Percentiles rank a stretch among this genome's conserved stretches.
phyloP scores from a whole-genome alignment of 2,113 vertebrate species.

The Lepisosteus osseus region DNA sequence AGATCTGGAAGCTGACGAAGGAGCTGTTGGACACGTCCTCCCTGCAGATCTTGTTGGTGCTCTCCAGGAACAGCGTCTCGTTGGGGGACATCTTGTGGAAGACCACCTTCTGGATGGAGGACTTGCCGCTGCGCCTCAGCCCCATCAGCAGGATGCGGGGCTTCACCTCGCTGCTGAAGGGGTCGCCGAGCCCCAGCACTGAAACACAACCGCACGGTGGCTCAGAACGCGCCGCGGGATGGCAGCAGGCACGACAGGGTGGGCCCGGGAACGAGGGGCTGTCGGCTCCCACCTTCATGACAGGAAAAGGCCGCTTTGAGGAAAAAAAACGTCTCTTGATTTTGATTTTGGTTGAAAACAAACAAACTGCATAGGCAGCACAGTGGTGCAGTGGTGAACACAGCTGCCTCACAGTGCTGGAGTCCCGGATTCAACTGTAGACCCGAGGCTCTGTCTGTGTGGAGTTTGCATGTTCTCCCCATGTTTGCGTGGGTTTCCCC shows the following conservation, averaged over 20 bases:
- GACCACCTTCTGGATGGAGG: slow-evolving; percentile 93
- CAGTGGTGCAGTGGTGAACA: too few species aligned
- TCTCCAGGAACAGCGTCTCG: slow-evolving; percentile 88
- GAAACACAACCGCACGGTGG: slow-evolving; percentile 29
- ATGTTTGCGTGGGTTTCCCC: too few species aligned
- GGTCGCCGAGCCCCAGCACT: slow-evolving; percentile 83
- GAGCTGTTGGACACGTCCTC: slow-evolving; percentile 91
- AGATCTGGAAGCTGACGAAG: slow-evolving; percentile 93
- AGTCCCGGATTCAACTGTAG: too few species aligned
- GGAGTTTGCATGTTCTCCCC: too few species aligned
- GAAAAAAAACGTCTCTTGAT: too few species aligned
- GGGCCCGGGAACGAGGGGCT: too few species aligned
- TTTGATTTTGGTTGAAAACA: too few species aligned
- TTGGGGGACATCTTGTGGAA: slow-evolving; percentile 95
- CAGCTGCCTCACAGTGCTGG: too few species aligned
- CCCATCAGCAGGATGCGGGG: slow-evolving; percentile 94
- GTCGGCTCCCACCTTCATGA: too few species aligned
- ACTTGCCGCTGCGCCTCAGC: slow-evolving; percentile 86
- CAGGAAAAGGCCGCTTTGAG: too few species aligned
- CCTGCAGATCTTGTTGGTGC: slow-evolving; percentile 89
- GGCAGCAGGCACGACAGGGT: not conserved
- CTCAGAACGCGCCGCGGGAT: not conserved
- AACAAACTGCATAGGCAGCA: too few species aligned
- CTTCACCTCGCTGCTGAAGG: slow-evolving; percentile 84
- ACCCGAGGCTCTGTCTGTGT: too few species aligned